Base-by-base conservation (phyloP, 2,888 invertebrate genomes). In the Rhingia campestris region DNA sequence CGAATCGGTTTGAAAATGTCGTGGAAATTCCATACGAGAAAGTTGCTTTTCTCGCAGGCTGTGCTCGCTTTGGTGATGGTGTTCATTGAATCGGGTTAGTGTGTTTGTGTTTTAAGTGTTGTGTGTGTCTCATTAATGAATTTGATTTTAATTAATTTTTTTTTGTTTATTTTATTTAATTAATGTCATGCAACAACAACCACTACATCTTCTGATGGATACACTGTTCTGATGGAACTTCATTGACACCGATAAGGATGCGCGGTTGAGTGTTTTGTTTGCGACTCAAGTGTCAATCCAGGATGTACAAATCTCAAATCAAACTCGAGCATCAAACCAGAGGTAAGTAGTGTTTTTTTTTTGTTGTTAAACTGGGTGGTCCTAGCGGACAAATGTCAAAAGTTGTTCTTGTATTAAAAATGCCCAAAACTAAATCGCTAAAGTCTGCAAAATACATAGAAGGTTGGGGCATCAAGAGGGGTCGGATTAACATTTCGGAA, bases 261-360 rank as follows among this genome's bases (percentile, higher is more conserved):
- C 47, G 91, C 91, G 72, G 92, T 93, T 64, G 91, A 93, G 87
- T 93, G 93, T 87, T 93, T 92, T 90, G 92, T 92, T 66, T 93
- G 93, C 88, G 92, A 93, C 81, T 93, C 93, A 10, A 91, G 91
- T 76, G 90, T 91, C 72, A 93, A 93, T 89, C 91, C 92, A 5
- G 91, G 92, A 81, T 93, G 93, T 88, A 90, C 91, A 12, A 92
- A 93, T 88, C 85, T 91, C 45, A 88, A 86, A 69, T 87, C 89
- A 30, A 89, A 90, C 72, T 87, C 88, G 14, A 90, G 88, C 87
- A 90, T 91, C 79, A 87, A 88, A 59, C 81, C 91, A 4, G 90
- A 90, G 89, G 91, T 91, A 86, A 89, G 90, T 86, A 2, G 5
- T 7, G 4, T 9, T 39, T 6, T 51, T 51, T n/a, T 6, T 12